These are phyloP conservation scores for Drosophila fungiperda DNA, from an alignment of 2,888 invertebrate species.

Conservation along the genomic window DNA sequence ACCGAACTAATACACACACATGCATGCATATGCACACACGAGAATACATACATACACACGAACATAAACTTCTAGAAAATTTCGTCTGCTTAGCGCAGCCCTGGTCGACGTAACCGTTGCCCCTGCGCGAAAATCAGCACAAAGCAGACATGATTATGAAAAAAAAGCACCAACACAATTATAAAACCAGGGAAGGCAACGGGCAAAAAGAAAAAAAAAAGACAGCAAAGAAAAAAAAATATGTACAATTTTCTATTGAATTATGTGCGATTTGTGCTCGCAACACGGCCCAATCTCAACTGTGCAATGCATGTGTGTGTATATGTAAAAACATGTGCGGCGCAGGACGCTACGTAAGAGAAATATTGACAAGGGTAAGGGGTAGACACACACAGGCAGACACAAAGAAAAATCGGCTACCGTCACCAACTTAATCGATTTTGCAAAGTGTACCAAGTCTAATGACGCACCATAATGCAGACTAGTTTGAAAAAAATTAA, in stretches of 20 bases:
- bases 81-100: constrained; percentile 68
- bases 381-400: constrained; percentile 24
- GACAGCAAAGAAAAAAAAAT: constrained; percentile 23
- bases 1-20: constrained; percentile 27
- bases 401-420: constrained; percentile 28
- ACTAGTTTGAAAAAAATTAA: constrained; percentile 19
- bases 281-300: constrained; percentile 24
- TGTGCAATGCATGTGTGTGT: constrained; percentile 11
- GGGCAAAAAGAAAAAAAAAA: constrained; percentile 55
- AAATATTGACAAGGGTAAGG: constrained; percentile 39
- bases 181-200: constrained; percentile 44
- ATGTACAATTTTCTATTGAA: constrained; percentile 73
- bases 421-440: constrained; percentile 59
- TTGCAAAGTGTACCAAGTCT: constrained; percentile 47
- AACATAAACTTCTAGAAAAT: constrained; percentile 65
- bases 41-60: constrained; percentile 16
- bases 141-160: constrained; percentile 62
- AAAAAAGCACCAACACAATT: constrained; percentile 45
- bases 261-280: constrained; percentile 47
- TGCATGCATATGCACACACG: constrained; percentile 14
- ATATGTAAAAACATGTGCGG: constrained; percentile 69
- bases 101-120: constrained; percentile 65
- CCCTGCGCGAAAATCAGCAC: constrained; percentile 60
- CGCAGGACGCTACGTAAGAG: constrained; percentile 74
- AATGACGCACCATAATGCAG: constrained; percentile 6